These are phyloP conservation scores for Pedionomus torquatus DNA, from an alignment of 2,113 vertebrate species.

Conservation along the genomic window DNA sequence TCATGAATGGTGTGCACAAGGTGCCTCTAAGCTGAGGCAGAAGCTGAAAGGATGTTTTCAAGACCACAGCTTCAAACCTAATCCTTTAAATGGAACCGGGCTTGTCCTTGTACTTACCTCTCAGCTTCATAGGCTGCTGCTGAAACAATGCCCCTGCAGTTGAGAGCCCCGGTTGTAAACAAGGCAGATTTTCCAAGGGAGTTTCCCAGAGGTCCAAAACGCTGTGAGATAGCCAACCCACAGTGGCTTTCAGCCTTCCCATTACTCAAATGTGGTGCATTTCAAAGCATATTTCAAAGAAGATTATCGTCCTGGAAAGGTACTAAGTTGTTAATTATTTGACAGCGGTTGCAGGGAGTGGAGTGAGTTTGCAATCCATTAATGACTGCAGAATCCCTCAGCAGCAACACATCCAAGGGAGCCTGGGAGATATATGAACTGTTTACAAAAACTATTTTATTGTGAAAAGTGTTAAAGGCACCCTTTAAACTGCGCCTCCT, in stretches of 20 bases:
- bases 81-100: not conserved
- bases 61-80: not conserved
- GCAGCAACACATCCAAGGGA: not conserved
- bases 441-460: conserved; percentile 15
- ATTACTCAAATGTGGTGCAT: accelerated
- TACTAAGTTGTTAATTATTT: not conserved
- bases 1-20: not conserved
- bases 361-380: not conserved
- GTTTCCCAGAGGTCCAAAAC: not conserved
- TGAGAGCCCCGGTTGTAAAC: not conserved
- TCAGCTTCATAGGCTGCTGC: not conserved
- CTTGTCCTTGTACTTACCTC: not conserved
- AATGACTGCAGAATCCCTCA: not conserved
- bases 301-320: not conserved
- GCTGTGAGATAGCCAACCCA: not conserved
- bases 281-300: not conserved
- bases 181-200: not conserved
- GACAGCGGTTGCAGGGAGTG: not conserved
- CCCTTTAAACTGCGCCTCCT: not conserved
- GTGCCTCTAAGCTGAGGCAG: not conserved
- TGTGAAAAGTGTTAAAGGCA: not conserved
- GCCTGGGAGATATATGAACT: not conserved
- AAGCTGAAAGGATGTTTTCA: not conserved
- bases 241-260: not conserved
- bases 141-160: not conserved